Base-by-base conservation (phyloP, 2,113 vertebrate species). In the Chaetorhynchus papuensis region DNA sequence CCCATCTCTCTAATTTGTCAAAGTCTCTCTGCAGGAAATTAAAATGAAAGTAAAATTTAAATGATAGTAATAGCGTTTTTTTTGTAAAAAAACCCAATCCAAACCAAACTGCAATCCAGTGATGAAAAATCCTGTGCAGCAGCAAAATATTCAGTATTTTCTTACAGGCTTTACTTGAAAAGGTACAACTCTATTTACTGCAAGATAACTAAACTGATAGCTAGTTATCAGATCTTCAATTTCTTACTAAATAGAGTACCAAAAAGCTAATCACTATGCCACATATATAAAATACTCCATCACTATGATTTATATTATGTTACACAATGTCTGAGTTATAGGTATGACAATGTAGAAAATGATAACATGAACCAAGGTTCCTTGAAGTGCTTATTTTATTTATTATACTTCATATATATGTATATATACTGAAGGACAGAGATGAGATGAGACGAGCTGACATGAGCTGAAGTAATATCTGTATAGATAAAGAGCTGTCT, bases 381-480 rank as follows among this genome's bases (percentile, higher is more conserved):
- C 41, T 64, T 78, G 42, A 83, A 83, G 8, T 80, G n/a, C 31
- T 83, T 86, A 52, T 64, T 88, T 90, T 86, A 83, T 94, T 90
- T 89, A 83, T 86, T 83, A 65, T 53, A 15, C 22, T 27, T 90
- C 37, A 53, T 60, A 42, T 68, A 49, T 50, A 65, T 50, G 31
- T 59, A 69, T 83, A 28, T 74, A 41, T 87, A 44, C 18, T 47
- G 64, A 89, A 81, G 81, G 56, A 33, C 47, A 87, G 79, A 61
- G 41, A 68, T 75, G 68, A 57, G 44, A n/a, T 77, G 49, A 83
- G 42, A 37, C 53, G 52, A 70, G 33, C 22, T 69, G 64, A 57
- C 28, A 37, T 80, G 49, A 77, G n/a, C 33, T 68, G 47, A 75
- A 86, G 27, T 52, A 86, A 79, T 91, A 91, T 52, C 44, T 83